Percentiles rank a stretch among this genome's conserved stretches.
Evolutionary conservation across 2,888 invertebrate genomes (phyloP).

Genomic region (Agrypnus murinus): DNA sequence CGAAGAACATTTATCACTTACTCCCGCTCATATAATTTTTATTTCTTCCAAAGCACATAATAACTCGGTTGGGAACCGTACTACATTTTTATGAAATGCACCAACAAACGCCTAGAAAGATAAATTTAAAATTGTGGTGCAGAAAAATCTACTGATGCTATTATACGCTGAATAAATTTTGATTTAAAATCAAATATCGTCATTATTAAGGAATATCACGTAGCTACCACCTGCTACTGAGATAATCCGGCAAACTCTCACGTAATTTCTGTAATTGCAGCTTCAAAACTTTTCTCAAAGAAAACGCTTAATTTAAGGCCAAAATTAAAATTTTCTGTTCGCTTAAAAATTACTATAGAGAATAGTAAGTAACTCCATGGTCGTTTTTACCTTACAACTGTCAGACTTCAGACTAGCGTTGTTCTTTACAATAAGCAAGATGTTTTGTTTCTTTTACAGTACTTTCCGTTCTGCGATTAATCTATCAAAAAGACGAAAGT

Average conservation of each 20-base stretch:
- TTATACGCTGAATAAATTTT: not conserved
- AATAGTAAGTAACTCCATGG: not conserved
- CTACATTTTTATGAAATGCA: conserved; percentile 15
- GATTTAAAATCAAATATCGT: conserved; percentile 15
- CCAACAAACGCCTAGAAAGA: not conserved
- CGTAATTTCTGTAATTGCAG: conserved; percentile 24
- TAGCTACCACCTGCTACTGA: conserved; percentile 15
- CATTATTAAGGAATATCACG: conserved; percentile 21
- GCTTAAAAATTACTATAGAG: conserved; percentile 7
- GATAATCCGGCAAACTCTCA: conserved; percentile 20
- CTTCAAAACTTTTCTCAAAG: conserved; percentile 14
- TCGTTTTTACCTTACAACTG: conserved; percentile 5
- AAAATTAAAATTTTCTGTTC: conserved; percentile 17
- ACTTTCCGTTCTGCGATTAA: conserved; percentile 32
- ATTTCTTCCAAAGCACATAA: conserved; percentile 18
- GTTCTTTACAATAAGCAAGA: conserved; percentile 22
- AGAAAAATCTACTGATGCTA: not conserved
- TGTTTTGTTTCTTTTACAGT: conserved; percentile 29
- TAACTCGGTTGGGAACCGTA: conserved; percentile 18
- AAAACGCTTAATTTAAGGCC: conserved; percentile 9
- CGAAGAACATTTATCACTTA: conserved; percentile 8
- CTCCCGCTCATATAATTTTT: conserved; percentile 2
- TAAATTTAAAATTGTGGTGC: not conserved
- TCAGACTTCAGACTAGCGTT: conserved; percentile 18
- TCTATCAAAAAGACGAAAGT: conserved; percentile 33